Evolutionary conservation across 2,113 vertebrate species (phyloP), one percentile per base, ranked within the genome.

Genomic region (Larimichthys crocea): DNA sequence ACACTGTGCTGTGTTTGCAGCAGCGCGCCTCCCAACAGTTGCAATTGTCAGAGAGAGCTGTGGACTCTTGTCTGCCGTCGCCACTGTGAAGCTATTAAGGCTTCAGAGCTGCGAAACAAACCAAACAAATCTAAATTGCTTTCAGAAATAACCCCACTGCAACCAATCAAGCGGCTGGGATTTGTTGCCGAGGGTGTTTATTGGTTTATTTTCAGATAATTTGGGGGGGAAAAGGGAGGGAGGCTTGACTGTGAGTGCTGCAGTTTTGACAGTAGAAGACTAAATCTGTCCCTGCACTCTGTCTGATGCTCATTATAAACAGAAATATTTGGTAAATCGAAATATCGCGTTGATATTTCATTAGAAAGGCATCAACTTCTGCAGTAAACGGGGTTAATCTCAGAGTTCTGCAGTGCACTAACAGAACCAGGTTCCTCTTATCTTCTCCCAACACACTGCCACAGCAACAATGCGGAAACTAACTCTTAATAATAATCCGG

Each of bases 401-500:
- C 20, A 56, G 46, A 67, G 42, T 56, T 69, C 14, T 61, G 71
- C 50, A 17, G 42, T 10, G 3, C 55, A 24, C 24, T 24, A 24
- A 24, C 35, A 24, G 40, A 74, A 64, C 31, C 53, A 42, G 59
- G 64, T 26, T 22, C 24, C 71, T 66, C 83, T 91, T 89, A 89
- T 92, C 84, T 76, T 57, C 14, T 72, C 63, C 62, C 61, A 73
- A 72, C 88, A 90, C 70, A 72, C 80, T 61, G 71, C 84, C 31
- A 61, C 77, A 24, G 56, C 70, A 79, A 62, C 68, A 76, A 76
- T 67, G 74, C 59, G 10, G 60, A 68, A 59, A 76, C 62, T 66
- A 71, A 82, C 48, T 80, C 3, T 26, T 73, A 64, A 52, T 82
- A 80, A 74, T 85, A 91, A 89, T 92, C 86, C 80, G 76, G 22